Evolutionary conservation across 2,888 invertebrate species (phyloP), one percentile per base, ranked within the genome.

Genomic region (Volucella inflata): DNA sequence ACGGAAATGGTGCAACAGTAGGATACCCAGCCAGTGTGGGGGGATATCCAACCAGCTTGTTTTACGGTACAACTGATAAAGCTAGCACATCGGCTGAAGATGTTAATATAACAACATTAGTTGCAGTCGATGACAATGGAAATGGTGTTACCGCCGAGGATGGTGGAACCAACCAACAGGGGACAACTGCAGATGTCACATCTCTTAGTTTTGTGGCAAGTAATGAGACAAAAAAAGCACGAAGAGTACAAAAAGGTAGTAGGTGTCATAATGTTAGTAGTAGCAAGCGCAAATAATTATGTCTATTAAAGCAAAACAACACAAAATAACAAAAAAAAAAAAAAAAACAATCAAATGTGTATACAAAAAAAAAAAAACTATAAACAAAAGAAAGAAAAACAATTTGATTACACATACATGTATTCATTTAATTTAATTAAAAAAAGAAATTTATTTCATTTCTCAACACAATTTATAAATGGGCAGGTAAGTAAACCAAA

Each of bases 181-280:
- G 67, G 59, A 82, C 84, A 16, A 64, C 60, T 71, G 88, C 87
- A 48, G 88, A 89, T 83, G 88, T 88, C 60, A 83, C 88, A 88
- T 88, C 89, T 89, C 87, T 88, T 21, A 87, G 62, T 82, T 53
- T 72, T 53, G 51, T 87, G 88, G 78, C 71, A 83, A 90, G 88
- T 89, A 89, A 89, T 76, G 90, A 92, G 87, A 90, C 91, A 87
- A 92, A 92, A 88, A 92, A 92, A 90, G 91, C 92, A 92, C 92
- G 92, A 90, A 92, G 91, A 92, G 92, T 92, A 92, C 92, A 92
- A 92, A 92, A 92, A 89, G 90, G 90, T 89, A 91, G 90, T 89
- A 90, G 91, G 89, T 91, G 91, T 90, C 89, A 90, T 87, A 91
- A 89, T 90, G 89, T 85, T 77, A 77, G 91, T 89, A 90, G 89